Conservation (phyloP, 1,140 invertebrate species). For the Penaeus japonicus region DNA sequence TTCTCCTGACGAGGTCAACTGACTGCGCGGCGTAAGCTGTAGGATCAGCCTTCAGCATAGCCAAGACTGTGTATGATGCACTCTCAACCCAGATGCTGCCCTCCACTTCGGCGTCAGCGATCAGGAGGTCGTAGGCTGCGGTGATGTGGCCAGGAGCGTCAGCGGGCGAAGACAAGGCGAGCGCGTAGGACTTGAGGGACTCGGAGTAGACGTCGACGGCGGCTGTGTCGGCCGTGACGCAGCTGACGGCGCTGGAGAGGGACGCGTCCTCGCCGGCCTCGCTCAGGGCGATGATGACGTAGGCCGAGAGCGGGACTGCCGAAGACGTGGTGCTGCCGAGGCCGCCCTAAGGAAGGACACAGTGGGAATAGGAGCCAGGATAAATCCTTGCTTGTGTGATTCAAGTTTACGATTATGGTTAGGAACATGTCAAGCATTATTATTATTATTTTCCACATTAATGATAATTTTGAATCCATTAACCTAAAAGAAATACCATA, state of each 20-base stretch:
- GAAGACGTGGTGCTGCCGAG: constrained; percentile 69
- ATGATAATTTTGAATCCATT: too few species aligned
- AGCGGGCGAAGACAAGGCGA: constrained; percentile 78
- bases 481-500: too few species aligned
- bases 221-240: constrained; percentile 72
- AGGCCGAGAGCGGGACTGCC: constrained; percentile 72
- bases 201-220: constrained; percentile 78
- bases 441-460: too few species aligned
- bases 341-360: constrained; percentile 64
- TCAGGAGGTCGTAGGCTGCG: constrained; percentile 60
- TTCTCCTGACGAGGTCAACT: constrained; percentile 71
- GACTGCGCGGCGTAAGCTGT: background rate
- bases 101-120: background rate
- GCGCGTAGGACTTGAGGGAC: constrained; percentile 77
- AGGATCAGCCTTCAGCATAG: background rate
- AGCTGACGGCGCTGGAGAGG: constrained; percentile 63
- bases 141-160: constrained; percentile 69
- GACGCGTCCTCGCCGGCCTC: constrained; percentile 69
- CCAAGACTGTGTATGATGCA: background rate
- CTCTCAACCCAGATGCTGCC: background rate
- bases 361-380: too few species aligned
- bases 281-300: constrained; percentile 72
- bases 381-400: background rate
- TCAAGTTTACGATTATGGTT: too few species aligned
- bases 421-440: too few species aligned